phyloP scores from a whole-genome alignment of 37 sponge, comb jelly and placozoan genomes.

The Beroe forskalii region DNA sequence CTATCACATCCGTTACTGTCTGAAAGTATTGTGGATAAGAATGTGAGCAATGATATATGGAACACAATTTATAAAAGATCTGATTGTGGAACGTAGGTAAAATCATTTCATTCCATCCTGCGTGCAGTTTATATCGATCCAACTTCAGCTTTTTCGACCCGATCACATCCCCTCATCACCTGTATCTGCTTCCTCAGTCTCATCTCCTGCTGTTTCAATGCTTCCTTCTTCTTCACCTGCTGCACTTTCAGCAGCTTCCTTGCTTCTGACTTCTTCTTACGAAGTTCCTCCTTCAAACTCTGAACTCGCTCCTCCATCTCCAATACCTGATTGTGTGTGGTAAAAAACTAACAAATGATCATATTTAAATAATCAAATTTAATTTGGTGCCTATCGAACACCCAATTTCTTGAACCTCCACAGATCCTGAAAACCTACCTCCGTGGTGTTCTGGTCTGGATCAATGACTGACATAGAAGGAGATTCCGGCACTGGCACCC shows the following conservation, averaged over 20 bases:
- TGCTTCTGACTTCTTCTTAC: slow-evolving; percentile 41
- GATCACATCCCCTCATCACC: too few relatives aligned
- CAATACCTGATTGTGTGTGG: not conserved
- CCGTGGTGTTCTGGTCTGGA: not conserved
- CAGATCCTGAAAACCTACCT: too few relatives aligned
- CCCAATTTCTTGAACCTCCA: too few relatives aligned
- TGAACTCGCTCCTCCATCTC: slow-evolving; percentile 51
- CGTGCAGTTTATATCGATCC: too few relatives aligned
- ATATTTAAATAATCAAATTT: too few relatives aligned
- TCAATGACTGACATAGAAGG: slow-evolving; percentile 40
- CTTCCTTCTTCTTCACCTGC: slow-evolving; percentile 58
- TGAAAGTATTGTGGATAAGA: not conserved
- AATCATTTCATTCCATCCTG: too few relatives aligned
- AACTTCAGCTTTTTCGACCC: too few relatives aligned
- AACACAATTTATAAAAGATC: not conserved
- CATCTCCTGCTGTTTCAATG: slow-evolving; percentile 17
- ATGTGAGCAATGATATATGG: not conserved
- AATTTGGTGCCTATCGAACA: too few relatives aligned
- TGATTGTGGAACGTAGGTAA: too few relatives aligned
- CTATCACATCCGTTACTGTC: slow-evolving; percentile 60
- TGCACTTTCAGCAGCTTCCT: slow-evolving; percentile 14
- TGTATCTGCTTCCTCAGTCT: slow-evolving; percentile 49
- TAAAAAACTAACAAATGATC: too few relatives aligned
- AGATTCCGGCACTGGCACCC: not conserved
- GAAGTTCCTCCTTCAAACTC: slow-evolving; percentile 35